These are phyloP conservation scores for Germaria angustata DNA, from an alignment of 2,888 invertebrate genomes.

Conservation along the genomic window DNA sequence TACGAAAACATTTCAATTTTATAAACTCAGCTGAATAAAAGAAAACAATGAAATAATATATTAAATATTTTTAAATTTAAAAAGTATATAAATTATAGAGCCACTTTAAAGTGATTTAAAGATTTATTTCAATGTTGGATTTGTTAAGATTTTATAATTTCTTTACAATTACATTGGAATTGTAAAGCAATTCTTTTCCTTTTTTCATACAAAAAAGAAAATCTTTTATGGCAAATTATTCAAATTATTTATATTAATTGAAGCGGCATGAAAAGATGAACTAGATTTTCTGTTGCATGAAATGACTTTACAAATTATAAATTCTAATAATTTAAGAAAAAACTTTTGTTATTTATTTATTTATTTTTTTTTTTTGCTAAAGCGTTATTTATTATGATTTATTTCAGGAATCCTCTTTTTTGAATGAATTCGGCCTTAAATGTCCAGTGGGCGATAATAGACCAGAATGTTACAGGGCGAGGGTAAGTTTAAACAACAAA, in stretches of 20 bases:
- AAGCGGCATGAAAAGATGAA: neutral
- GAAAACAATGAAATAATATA: constrained; percentile 27
- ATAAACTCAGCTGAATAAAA: constrained; percentile 17
- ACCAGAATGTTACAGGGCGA: constrained; percentile 73
- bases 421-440: constrained; percentile 75
- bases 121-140: constrained; percentile 26
- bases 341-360: neutral
- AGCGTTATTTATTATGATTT: too few relatives aligned
- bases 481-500: constrained; percentile 70
- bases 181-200: neutral
- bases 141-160: neutral
- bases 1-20: constrained; percentile 17
- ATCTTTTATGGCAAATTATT: neutral
- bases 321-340: neutral
- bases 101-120: neutral
- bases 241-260: constrained; percentile 1
- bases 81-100: neutral
- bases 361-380: constrained; percentile 66
- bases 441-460: constrained; percentile 72
- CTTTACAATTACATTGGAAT: constrained; percentile 12
- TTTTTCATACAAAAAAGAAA: neutral
- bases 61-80: neutral
- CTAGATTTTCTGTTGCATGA: constrained; percentile 1
- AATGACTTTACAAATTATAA: constrained; percentile 2
- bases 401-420: constrained; percentile 73